Conservation (phyloP, 2,113 vertebrate genomes). For the Eurystomus gularis region DNA sequence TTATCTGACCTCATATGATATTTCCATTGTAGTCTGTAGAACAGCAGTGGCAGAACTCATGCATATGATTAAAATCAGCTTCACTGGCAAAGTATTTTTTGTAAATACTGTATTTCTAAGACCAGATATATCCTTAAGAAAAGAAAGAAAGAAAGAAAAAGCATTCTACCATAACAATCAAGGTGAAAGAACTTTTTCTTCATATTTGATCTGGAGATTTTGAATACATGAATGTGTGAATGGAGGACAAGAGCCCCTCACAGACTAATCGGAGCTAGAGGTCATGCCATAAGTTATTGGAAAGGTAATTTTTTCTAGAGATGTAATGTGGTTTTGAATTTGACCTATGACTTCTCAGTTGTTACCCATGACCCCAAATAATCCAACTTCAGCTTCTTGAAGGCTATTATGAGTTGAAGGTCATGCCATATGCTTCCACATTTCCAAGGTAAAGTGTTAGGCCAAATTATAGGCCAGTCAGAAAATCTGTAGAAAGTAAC, state of each 20-base stretch:
- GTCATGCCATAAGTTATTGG: slow-evolving; percentile 37
- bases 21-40: neutral
- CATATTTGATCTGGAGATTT: neutral
- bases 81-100: neutral
- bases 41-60: neutral
- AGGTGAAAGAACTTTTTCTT: slow-evolving; percentile 2
- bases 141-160: neutral
- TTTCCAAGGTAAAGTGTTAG: slow-evolving; percentile 51
- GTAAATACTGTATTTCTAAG: neutral
- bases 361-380: slow-evolving; percentile 47
- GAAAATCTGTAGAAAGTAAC: slow-evolving; percentile 58
- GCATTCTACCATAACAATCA: neutral
- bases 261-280: slow-evolving; percentile 14
- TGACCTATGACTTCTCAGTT: slow-evolving; percentile 52
- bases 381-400: slow-evolving; percentile 54
- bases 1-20: neutral
- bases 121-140: neutral
- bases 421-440: slow-evolving; percentile 16
- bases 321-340: slow-evolving; percentile 51
- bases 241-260: slow-evolving; percentile 19
- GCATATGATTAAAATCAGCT: slow-evolving; percentile 31
- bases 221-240: slow-evolving; percentile 62
- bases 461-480: slow-evolving; percentile 36
- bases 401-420: slow-evolving; percentile 45
- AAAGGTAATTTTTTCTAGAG: slow-evolving; percentile 51